These are phyloP conservation scores for Isurus oxyrinchus DNA, from an alignment of 2,113 vertebrate species.

Conservation along the genomic window DNA sequence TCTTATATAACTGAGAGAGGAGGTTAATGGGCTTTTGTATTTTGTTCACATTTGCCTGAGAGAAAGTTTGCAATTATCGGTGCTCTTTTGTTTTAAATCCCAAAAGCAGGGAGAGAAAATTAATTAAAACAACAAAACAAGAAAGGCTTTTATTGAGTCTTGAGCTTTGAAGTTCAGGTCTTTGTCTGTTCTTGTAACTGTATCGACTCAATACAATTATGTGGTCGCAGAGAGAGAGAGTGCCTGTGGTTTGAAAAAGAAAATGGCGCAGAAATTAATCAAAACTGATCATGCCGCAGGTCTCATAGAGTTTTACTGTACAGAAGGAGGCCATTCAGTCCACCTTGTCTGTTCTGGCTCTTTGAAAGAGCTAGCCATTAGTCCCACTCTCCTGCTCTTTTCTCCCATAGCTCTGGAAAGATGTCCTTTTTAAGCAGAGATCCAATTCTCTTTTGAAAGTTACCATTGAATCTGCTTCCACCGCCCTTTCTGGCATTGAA, in stretches of 20 bases:
- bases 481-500: no score
- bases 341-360: background rate
- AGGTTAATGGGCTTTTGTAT: background rate
- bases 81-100: background rate
- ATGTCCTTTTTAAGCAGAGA: background rate
- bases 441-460: background rate
- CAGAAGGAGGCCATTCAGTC: background rate
- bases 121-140: background rate
- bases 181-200: background rate
- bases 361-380: background rate
- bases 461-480: background rate
- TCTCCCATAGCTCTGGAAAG: background rate
- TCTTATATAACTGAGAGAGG: background rate
- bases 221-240: background rate
- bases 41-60: background rate
- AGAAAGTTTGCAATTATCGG: background rate
- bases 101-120: background rate
- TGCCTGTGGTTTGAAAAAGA: background rate
- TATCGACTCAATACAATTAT: background rate
- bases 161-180: background rate
- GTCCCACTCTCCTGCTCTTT: background rate
- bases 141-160: background rate
- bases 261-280: background rate
- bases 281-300: background rate
- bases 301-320: background rate